Percentiles rank a stretch among this genome's conserved stretches.
Evolutionary conservation across 2,888 invertebrate genomes (phyloP).

Genomic region (Ochlodes sylvanus): DNA sequence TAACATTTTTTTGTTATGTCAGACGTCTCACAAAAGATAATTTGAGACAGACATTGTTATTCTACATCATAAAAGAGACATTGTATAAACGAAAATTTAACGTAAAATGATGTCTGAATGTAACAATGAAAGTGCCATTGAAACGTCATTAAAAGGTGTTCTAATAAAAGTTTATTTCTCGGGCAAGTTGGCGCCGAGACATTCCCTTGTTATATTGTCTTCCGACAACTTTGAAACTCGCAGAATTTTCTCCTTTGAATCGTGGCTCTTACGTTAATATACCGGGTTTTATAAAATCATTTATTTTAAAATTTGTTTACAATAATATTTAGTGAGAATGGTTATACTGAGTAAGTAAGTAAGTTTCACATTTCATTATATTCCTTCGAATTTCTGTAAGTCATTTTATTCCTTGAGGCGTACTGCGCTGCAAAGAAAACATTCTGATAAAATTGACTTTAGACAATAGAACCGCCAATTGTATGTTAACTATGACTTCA

Average conservation of each 20-base stretch:
- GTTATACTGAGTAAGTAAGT: not conserved
- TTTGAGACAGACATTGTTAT: conserved; percentile 3
- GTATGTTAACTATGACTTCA: too few species aligned
- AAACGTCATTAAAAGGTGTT: conserved; percentile 36
- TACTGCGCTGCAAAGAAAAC: not conserved
- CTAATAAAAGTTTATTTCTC: conserved; percentile 34
- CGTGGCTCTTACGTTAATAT: conserved; percentile 28
- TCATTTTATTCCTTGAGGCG: not conserved
- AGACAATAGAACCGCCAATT: too few species aligned
- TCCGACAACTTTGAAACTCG: conserved; percentile 29
- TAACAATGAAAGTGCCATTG: conserved; percentile 33
- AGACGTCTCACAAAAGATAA: not conserved
- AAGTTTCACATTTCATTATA: too few species aligned
- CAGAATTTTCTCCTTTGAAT: conserved; percentile 30
- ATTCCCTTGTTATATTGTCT: conserved; percentile 37
- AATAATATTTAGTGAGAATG: not conserved
- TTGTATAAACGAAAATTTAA: conserved; percentile 7
- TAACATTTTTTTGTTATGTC: not conserved
- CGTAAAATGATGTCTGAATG: conserved; percentile 17
- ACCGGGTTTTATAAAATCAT: conserved; percentile 25
- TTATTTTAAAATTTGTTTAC: not conserved
- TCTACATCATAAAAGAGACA: not conserved
- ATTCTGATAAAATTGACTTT: too few species aligned
- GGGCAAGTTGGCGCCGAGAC: conserved; percentile 30
- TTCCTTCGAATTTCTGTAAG: too few species aligned